Base-by-base conservation (phyloP, 2,113 vertebrate species). In the Pardalotus punctatus region DNA sequence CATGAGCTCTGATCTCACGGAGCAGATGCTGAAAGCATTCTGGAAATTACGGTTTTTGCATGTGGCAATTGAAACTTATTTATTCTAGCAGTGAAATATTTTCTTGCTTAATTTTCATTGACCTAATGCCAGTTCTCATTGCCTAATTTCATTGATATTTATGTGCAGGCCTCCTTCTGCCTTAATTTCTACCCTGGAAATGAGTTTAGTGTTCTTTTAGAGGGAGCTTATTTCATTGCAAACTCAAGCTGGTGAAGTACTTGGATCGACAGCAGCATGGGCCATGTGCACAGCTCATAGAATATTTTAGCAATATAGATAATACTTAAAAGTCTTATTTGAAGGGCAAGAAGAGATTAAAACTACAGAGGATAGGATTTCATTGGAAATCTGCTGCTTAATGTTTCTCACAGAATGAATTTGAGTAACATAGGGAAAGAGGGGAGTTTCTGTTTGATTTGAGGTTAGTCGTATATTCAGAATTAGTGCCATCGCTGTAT, bases 331-430 rank as follows among this genome's bases (percentile, higher is more conserved):
- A 95, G 91, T 86, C 91, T 78, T 80, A 91, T 84, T 94, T 94
- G 86, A 93, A 93, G 82, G 64, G 47, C 89, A 86, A 71, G 83
- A 91, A 78, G 91, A 94, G 90, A 97, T 96, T 92, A 90, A 78
- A 97, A 90, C 86, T 96, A 88, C 91, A 94, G 95, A 94, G 76
- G 91, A 14, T 60, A 36, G 76, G 56, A 88, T 92, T 97, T 94
- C n/a, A 40, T 67, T 93, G 77, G 86, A 86, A 95, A 86, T 88
- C 76, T 95, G 60, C 58, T 90, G 5, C 72, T 88, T 92, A 90
- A 73, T 86, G 8, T 93, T 72, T 81, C 38, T 78, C 38, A 29
- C 40, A 77, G 64, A 93, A 77, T 83, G 86, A 88, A 80, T 92
- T 80, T 77, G 67, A 92, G 35, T 62, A 81, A 73, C 18, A 10